Base-by-base conservation (phyloP, 2,797 vertebrate genomes). In the Coreius guichenoti region DNA sequence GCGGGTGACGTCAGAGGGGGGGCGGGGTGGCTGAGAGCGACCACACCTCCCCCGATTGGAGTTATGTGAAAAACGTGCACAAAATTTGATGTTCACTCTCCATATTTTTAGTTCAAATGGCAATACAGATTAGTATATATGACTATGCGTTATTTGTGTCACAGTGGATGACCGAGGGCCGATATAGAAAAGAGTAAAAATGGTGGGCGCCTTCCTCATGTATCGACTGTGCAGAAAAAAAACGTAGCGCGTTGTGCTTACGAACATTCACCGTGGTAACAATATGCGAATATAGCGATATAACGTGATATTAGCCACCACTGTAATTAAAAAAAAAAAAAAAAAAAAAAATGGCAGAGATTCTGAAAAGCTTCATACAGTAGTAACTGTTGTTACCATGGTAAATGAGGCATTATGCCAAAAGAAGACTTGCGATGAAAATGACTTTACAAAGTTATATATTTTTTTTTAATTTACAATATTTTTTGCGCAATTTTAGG, bases 1-100 rank as follows among this genome's bases (percentile, higher is more conserved):
- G 89, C 87, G 63, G 69, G 87, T 94, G 93, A 94, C 89, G 94
- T 93, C 91, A 93, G 87, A 90, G 82, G 91, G 86, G 86, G 92
- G 94, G 94, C 92, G 94, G 94, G 90, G 91, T 83, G 85, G 61
- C 83, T 33, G 5, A 19, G 36, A 87, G 86, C 85, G 73, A 87
- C 93, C 94, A 93, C 94, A 83, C 94, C 93, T 89, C 93, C 78
- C 19, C 78, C 19, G 9, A 19, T 61, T 63, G 21, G 39, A 11
- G 31, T 70, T 70, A 29, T 56, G 65, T 49, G 65, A 11, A 33
- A 81, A 81, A 69, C 43, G 80, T 72, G 80, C 80, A 13, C 14
- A 31, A 7, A 21, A 43, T 70, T 31, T 43, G 0, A 72, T 61
- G n/a, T 82, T 61, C 9, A 3, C 6, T 29, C 19, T 33, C 1